Conservation (phyloP, 2,113 vertebrate genomes). For the Motacilla tschutschensis region DNA sequence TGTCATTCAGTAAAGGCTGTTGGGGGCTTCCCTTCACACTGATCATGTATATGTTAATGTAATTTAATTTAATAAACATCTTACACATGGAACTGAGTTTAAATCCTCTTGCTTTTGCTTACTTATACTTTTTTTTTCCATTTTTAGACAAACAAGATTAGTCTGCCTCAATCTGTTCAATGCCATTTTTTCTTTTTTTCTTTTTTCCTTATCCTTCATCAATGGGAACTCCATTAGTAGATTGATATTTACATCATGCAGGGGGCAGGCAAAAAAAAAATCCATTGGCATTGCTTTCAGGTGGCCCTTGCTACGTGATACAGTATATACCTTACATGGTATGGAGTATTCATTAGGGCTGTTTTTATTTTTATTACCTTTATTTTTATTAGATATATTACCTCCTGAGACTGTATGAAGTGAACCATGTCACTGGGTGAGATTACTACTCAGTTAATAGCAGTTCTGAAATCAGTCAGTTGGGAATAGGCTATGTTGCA, state of each 20-base stretch:
- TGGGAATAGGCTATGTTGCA: constrained; percentile 1
- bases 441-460: constrained; percentile 50
- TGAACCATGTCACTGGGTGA: neutral
- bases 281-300: neutral
- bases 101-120: constrained; percentile 31
- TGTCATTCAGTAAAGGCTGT: constrained; percentile 9
- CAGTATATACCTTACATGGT: neutral
- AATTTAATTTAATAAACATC: constrained; percentile 52
- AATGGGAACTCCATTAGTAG: constrained; percentile 34
- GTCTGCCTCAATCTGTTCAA: constrained; percentile 22
- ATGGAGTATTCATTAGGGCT: constrained; percentile 19
- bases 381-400: constrained; percentile 53
- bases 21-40: constrained; percentile 40
- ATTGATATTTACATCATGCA: constrained; percentile 31
- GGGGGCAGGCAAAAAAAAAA: neutral
- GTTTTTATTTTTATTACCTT: constrained; percentile 64
- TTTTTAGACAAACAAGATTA: constrained; percentile 48
- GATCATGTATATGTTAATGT: constrained; percentile 45
- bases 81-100: constrained; percentile 11
- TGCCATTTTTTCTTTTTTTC: neutral
- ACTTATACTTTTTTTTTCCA: neutral
- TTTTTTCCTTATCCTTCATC: neutral
- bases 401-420: constrained; percentile 39
- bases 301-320: neutral
- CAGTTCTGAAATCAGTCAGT: constrained; percentile 31